Evolutionary conservation across 1,140 invertebrate species (phyloP).

Genomic region (Ips typographus): DNA sequence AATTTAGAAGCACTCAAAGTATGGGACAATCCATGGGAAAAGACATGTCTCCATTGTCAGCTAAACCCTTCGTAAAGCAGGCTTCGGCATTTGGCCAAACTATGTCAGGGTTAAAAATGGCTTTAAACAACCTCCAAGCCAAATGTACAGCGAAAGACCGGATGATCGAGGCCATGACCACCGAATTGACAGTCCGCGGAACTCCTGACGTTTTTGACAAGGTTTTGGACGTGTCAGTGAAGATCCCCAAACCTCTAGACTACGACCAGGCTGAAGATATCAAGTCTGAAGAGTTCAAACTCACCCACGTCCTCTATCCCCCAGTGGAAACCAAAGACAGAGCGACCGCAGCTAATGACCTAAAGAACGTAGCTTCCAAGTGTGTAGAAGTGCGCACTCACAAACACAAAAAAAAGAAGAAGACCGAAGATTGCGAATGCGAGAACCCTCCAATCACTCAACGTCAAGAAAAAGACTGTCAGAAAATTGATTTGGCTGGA

Average conservation of each 20-base stretch:
- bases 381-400: slow-evolving; percentile 24
- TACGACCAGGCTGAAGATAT: slow-evolving; percentile 38
- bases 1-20: slow-evolving; percentile 27
- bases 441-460: slow-evolving; percentile 15
- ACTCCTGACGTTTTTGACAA: slow-evolving; percentile 37
- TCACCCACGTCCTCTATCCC: slow-evolving; percentile 17
- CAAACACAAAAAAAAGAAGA: slow-evolving; percentile 29
- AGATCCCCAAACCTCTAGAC: slow-evolving; percentile 12
- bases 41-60: not conserved
- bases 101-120: slow-evolving; percentile 43
- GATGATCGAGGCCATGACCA: slow-evolving; percentile 44
- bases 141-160: slow-evolving; percentile 46
- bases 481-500: slow-evolving; percentile 23
- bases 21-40: slow-evolving; percentile 18
- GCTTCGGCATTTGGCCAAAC: slow-evolving; percentile 37
- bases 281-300: slow-evolving; percentile 15
- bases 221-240: slow-evolving; percentile 21
- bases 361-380: slow-evolving; percentile 17
- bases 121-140: slow-evolving; percentile 41
- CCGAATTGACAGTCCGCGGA: slow-evolving; percentile 38
- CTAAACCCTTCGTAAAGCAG: slow-evolving; percentile 37
- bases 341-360: not conserved
- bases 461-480: slow-evolving; percentile 24
- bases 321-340: slow-evolving; percentile 8
- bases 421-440: slow-evolving; percentile 5